Conservation (phyloP, 2,113 vertebrate species). For the Laticauda colubrina region DNA sequence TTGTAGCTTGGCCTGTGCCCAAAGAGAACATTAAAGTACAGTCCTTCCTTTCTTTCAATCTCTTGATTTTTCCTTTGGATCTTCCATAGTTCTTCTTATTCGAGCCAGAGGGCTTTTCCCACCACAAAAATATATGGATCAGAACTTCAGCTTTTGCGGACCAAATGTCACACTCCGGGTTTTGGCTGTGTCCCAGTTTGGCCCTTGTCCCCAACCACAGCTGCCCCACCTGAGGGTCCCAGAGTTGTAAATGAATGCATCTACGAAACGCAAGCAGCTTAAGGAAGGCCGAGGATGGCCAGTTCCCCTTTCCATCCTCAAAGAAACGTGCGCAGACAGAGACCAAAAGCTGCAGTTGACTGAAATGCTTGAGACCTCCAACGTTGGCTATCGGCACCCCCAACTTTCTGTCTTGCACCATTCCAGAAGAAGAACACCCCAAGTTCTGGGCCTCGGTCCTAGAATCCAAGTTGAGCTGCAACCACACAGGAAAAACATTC, state of each 20-base stretch:
- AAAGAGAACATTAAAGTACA: background rate
- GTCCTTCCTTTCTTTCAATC: background rate
- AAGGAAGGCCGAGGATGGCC: background rate
- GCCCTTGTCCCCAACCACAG: background rate
- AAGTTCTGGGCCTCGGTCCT: background rate
- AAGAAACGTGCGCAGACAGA: background rate
- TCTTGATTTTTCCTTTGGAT: background rate
- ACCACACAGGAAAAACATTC: background rate
- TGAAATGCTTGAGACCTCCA: background rate
- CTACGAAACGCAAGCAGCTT: background rate
- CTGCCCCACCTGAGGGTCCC: background rate
- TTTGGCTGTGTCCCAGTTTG: background rate
- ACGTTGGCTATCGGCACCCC: background rate
- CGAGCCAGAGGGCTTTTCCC: background rate
- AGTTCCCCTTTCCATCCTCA: background rate
- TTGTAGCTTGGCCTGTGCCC: background rate
- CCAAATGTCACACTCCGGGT: background rate
- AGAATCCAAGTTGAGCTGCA: background rate
- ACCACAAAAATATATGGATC: background rate
- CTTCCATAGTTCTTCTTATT: background rate
- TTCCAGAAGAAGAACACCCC: background rate
- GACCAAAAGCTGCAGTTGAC: background rate
- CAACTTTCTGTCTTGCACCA: background rate
- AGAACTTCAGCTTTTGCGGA: background rate
- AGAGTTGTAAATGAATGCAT: background rate